Base-by-base conservation (phyloP, 2,888 invertebrate species). In the Mongoloraphidia duomilia region DNA sequence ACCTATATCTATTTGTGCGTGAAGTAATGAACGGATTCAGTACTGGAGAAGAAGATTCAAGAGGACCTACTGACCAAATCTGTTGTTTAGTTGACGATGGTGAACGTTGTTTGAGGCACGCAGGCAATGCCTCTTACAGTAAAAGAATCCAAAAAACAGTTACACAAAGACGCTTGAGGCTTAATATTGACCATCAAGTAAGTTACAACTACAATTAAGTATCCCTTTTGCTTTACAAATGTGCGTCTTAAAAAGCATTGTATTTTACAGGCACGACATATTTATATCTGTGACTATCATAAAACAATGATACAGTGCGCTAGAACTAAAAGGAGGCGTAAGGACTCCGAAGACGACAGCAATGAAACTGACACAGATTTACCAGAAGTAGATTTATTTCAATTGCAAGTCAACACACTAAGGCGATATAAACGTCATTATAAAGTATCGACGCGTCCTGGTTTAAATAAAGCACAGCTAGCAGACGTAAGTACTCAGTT, bases 91-190 rank as follows among this genome's bases (percentile, higher is more conserved):
- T 93, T 61, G 90, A 91, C 68, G 90, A 90, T 66, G 82, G 82
- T 55, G 84, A 86, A 58, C 77, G 91, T 57, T 96, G 95, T 69
- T 76, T 80, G 55, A 81, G 91, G 63, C 79, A 84, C 49, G 94
- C 92, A 57, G 91, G 92, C 55, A 91, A 92, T 75, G 96, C 96
- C 57, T 89, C 92, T 42, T 96, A 95, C 71, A 94, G 91, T 70
- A 95, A 96, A 68, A 80, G 94, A 58, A 92, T 96, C 60, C 94
- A 95, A 69, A 95, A 94, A 68, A 94, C 89, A 50, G 94, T 94
- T 36, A 84, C 88, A 47, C 92, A 93, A 63, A 79, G 91, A 61
- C 81, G 89, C 61, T 79, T 96, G 40, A 91, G 91, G 65, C 79
- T 96, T 40, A 84, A 82, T 65, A 82, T 89, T 58, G 94, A 95